Evolutionary conservation across 2,113 vertebrate species (phyloP).

Genomic region (Campylomormyrus numenius): DNA sequence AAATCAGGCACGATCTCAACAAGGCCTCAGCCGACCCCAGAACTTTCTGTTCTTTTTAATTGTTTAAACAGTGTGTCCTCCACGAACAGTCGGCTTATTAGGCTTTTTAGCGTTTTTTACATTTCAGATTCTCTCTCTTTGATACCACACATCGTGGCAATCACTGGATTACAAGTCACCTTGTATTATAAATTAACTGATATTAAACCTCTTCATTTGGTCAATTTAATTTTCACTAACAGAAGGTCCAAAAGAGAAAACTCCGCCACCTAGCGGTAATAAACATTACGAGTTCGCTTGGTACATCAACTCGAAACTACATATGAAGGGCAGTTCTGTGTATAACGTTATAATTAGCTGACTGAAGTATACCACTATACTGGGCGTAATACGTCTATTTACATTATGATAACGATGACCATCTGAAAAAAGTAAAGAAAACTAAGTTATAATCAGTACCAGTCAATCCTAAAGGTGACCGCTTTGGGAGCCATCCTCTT

Average conservation of each 20-base stretch:
- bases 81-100: not conserved
- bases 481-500: not conserved
- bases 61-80: not conserved
- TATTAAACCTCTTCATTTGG: not conserved
- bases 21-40: not conserved
- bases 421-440: not conserved
- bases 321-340: not conserved
- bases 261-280: not conserved
- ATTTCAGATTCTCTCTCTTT: not conserved
- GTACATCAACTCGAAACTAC: not conserved
- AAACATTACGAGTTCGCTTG: not conserved
- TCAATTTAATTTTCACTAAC: not conserved
- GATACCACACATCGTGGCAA: not conserved
- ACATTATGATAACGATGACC: not conserved
- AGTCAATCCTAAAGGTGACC: not conserved
- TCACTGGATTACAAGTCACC: not conserved
- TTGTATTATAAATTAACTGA: not conserved
- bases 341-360: not conserved
- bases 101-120: not conserved
- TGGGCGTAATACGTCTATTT: not conserved
- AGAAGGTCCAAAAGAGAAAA: not conserved
- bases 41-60: not conserved
- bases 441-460: not conserved
- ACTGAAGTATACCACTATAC: not conserved
- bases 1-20: not conserved